Evolutionary conservation across 2,113 vertebrate species (phyloP).

Genomic region (Rhinichthys klamathensis): DNA sequence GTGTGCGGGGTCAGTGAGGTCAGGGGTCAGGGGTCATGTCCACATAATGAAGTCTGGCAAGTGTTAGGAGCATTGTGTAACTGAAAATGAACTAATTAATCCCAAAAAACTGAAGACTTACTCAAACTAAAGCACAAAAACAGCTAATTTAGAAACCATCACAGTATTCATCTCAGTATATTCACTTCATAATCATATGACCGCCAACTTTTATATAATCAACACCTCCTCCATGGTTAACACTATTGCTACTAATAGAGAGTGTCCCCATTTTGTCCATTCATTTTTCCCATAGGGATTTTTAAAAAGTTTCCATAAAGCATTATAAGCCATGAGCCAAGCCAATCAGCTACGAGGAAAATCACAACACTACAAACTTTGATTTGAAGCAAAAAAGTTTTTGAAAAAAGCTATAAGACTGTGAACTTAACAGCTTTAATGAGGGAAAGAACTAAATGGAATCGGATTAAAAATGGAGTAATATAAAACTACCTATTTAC

Average conservation of each 20-base stretch:
- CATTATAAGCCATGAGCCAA: too few relatives aligned
- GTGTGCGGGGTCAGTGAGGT: conserved; percentile 45
- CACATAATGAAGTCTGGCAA: conserved; percentile 19
- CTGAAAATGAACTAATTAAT: not conserved
- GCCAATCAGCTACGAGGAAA: too few relatives aligned
- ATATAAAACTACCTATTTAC: too few relatives aligned
- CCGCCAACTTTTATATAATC: not conserved
- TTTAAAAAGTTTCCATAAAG: too few relatives aligned
- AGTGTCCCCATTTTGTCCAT: too few relatives aligned
- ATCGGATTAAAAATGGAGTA: too few relatives aligned
- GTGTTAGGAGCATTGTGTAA: not conserved
- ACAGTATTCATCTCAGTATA: not conserved
- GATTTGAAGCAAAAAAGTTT: too few relatives aligned
- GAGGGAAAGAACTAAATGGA: too few relatives aligned
- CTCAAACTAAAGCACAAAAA: not conserved
- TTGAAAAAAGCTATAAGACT: too few relatives aligned
- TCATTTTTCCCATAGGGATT: too few relatives aligned
- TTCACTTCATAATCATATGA: not conserved
- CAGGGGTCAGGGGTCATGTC: conserved; percentile 27
- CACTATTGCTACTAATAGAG: not conserved
- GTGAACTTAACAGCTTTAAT: too few relatives aligned
- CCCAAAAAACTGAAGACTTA: not conserved
- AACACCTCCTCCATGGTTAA: not conserved
- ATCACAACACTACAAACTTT: too few relatives aligned
- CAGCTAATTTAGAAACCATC: not conserved